Base-by-base conservation (phyloP, 2,797 vertebrate genomes). In the Salmo trutta region DNA sequence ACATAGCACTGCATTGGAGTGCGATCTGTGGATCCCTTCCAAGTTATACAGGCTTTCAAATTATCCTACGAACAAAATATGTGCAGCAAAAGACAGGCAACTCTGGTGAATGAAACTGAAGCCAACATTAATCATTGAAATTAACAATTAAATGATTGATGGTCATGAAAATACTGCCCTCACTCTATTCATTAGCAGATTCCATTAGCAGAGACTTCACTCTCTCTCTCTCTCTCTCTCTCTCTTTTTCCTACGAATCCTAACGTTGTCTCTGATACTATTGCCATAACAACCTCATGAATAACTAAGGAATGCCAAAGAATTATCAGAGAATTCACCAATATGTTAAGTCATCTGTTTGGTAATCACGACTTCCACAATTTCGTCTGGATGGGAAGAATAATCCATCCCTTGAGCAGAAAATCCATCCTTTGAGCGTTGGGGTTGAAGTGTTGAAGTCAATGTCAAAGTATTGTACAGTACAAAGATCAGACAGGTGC, bases 71-170 rank as follows among this genome's bases (percentile, higher is more conserved):
- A 88, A 81, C 83, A 79, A 79, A 81, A 82, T 79, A 71, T 84
- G 78, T 83, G 78, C 56, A 76, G 65, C 80, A 81, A 27, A 84
- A 78, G 78, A 83, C 75, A 74, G 79, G 79, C 78, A 70, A 80
- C 79, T 80, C 78, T 77, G 84, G 80, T 67, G 77, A 78, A 86
- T 80, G 73, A 85, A 83, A 82, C 71, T 79, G 69, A 84, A 65
- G 79, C 79, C 74, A 74, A 77, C 76, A 88, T 90, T 88, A 86
- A 91, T 90, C 86, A 89, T 75, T 78, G 27, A 89, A 91, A 90
- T 88, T 75, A 89, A 90, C 81, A 83, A 80, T 76, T 82, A 78
- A 56, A 76, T 85, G 85, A 90, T 88, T 85, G 85, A 92, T 87
- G 81, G 74, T 84, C 81, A 82, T 83, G 74, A 82, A 83, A 81